A percentile compares a stretch with the other conserved stretches of the same genome.
phyloP scores from a whole-genome alignment of 2,113 vertebrate species.

The Gymnarchus niloticus region DNA sequence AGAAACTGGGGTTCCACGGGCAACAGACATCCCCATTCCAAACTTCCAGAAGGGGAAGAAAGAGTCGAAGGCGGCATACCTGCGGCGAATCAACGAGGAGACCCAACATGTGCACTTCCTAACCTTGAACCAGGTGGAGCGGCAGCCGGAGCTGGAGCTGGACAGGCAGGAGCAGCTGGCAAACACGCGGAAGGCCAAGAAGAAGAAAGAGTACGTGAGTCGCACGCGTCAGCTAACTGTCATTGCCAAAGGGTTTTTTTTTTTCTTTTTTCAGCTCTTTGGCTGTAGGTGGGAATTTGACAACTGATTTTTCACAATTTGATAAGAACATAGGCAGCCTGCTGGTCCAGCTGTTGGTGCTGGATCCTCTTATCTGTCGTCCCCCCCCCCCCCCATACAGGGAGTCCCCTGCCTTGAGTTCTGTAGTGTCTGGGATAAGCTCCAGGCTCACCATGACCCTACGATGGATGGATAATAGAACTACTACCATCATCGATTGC shows the following conservation, averaged over 20 bases:
- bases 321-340: background rate
- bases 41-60: conserved; percentile 63
- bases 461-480: background rate
- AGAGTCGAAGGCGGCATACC: conserved; percentile 64
- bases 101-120: conserved; percentile 74
- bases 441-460: background rate
- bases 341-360: background rate
- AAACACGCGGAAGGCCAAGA: conserved; percentile 64
- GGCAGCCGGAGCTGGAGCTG: conserved; percentile 67
- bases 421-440: background rate
- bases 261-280: background rate
- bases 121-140: conserved; percentile 68
- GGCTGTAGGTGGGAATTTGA: background rate
- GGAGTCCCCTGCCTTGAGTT: background rate
- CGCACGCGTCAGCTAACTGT: background rate
- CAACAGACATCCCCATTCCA: conserved; percentile 60
- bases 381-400: background rate
- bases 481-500: background rate
- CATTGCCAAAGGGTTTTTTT: background rate
- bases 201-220: conserved; percentile 75
- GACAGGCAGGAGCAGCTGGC: conserved; percentile 42
- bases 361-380: background rate
- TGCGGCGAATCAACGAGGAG: conserved; percentile 77
- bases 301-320: too few species aligned
- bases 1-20: conserved; percentile 24